Evolutionary conservation across 2,113 vertebrate genomes (phyloP).

Genomic region (Henicopernis longicauda): DNA sequence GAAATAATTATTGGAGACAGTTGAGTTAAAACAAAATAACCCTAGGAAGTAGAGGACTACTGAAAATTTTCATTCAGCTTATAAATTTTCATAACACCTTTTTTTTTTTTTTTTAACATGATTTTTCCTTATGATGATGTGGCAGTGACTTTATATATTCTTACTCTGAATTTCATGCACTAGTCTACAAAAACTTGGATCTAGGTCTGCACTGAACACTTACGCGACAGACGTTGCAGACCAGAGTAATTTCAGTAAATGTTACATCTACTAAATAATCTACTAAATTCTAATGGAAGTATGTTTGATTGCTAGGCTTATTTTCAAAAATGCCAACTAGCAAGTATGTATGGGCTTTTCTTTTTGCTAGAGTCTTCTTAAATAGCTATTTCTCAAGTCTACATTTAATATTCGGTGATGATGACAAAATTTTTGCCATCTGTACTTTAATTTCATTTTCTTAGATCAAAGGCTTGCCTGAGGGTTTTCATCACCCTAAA

Average conservation of each 20-base stretch:
- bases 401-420: neutral
- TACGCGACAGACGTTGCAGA: neutral
- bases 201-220: neutral
- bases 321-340: neutral
- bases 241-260: neutral
- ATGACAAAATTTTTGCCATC: neutral
- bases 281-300: neutral
- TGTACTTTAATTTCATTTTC: constrained; percentile 21
- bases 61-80: neutral
- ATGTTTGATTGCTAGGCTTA: neutral
- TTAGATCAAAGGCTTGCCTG: constrained; percentile 94
- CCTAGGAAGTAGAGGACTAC: neutral
- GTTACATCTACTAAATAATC: neutral
- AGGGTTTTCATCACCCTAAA: constrained; percentile 87
- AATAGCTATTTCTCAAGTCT: constrained; percentile 75
- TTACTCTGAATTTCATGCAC: neutral
- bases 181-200: neutral
- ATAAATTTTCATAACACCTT: fast-evolving
- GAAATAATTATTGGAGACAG: neutral
- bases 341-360: neutral
- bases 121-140: neutral
- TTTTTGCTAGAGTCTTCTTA: neutral
- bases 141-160: neutral
- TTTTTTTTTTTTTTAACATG: neutral
- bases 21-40: neutral